phyloP scores from a whole-genome alignment of 2,113 vertebrate genomes.

The Cichladusa arquata region DNA sequence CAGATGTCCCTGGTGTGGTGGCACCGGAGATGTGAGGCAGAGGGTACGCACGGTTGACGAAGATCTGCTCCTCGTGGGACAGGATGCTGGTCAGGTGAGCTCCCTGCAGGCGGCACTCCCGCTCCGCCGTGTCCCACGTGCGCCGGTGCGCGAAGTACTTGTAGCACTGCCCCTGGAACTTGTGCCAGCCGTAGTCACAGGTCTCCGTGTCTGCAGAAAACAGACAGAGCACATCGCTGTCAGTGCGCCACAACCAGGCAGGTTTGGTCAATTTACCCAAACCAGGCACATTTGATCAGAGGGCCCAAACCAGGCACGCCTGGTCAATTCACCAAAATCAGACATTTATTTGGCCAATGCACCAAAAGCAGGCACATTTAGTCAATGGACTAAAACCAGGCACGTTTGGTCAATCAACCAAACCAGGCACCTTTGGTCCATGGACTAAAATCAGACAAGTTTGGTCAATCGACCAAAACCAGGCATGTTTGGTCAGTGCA shows the following conservation, averaged over 20 bases:
- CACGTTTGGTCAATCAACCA: background rate
- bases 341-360: rapidly evolving
- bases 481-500: no score
- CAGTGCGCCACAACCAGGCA: background rate
- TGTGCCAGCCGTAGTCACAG: conserved; percentile 96
- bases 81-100: conserved; percentile 91
- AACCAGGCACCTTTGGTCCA: background rate
- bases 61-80: conserved; percentile 89
- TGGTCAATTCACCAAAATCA: rapidly evolving
- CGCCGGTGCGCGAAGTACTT: conserved; percentile 90
- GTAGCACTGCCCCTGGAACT: conserved; percentile 97
- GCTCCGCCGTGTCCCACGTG: conserved; percentile 92
- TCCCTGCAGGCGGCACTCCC: conserved; percentile 93
- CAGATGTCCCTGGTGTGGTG: rapidly evolving
- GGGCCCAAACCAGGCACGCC: rapidly evolving
- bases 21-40: rapidly evolving
- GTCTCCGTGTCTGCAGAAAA: conserved; percentile 84
- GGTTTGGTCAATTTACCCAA: rapidly evolving
- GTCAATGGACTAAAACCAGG: background rate
- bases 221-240: background rate
- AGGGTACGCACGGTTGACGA: conserved; percentile 89
- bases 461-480: no score
- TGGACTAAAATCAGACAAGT: rapidly evolving
- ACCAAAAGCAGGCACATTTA: background rate
- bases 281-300: rapidly evolving